phyloP scores from a whole-genome alignment of 1,140 invertebrate genomes.

The Lanistes nyassanus region DNA sequence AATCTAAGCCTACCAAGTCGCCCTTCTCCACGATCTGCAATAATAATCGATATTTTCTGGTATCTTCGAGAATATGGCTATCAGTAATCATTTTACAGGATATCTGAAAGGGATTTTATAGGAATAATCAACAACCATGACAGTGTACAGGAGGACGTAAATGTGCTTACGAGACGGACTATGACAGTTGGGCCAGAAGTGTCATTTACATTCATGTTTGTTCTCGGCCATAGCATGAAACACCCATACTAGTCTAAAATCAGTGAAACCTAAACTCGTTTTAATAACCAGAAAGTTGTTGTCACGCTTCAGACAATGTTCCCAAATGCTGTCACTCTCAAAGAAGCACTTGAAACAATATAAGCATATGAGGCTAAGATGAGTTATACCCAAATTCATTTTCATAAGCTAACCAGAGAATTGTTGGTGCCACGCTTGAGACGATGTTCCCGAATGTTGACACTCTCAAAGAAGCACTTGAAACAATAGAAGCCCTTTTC shows the following conservation, averaged over 20 bases:
- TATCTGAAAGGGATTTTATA: too few relatives aligned
- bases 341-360: slow-evolving; percentile 70
- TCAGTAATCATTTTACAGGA: too few relatives aligned
- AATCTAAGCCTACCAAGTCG: slow-evolving; percentile 69
- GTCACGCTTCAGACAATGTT: slow-evolving; percentile 64
- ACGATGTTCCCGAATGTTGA: slow-evolving; percentile 69
- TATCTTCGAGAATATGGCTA: too few relatives aligned
- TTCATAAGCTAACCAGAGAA: slow-evolving; percentile 41
- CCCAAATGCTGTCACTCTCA: slow-evolving; percentile 69
- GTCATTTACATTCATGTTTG: too few relatives aligned
- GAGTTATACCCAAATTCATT: too few relatives aligned
- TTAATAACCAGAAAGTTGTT: slow-evolving; percentile 47
- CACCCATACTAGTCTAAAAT: too few relatives aligned
- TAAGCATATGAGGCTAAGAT: slow-evolving; percentile 67
- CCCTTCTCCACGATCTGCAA: slow-evolving; percentile 68
- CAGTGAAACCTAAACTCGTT: too few relatives aligned
- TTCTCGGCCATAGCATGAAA: too few relatives aligned
- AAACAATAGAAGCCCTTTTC: slow-evolving; percentile 70
- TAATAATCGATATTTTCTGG: not conserved
- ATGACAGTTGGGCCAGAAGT: too few relatives aligned
- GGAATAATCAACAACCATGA: too few relatives aligned
- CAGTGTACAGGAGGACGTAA: too few relatives aligned
- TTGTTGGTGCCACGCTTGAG: slow-evolving; percentile 55
- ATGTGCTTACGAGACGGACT: too few relatives aligned
- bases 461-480: slow-evolving; percentile 70